These are phyloP conservation scores for Fragum fragum DNA, from an alignment of 2,888 invertebrate species.

Conservation along the genomic window DNA sequence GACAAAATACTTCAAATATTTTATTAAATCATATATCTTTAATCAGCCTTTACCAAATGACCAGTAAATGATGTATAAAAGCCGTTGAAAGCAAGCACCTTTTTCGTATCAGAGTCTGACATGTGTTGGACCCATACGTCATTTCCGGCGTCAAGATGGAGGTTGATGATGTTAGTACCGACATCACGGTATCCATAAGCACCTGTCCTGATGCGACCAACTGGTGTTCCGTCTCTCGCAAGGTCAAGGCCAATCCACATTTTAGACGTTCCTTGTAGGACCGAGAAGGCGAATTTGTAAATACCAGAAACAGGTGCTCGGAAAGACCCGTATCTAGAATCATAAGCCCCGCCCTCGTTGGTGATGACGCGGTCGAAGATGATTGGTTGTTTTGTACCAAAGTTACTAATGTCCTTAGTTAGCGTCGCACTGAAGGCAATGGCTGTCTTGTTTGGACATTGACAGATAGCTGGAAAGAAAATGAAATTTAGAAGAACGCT, in stretches of 20 bases:
- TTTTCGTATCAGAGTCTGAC: constrained; percentile 44
- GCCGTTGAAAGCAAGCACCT: constrained; percentile 46
- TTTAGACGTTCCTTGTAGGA: constrained; percentile 51
- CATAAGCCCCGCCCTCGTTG: constrained; percentile 82
- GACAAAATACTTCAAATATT: too few relatives aligned
- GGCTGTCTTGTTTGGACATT: constrained; percentile 58
- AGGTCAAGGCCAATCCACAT: constrained; percentile 62
- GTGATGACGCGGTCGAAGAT: constrained; percentile 83
- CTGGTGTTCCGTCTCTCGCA: constrained; percentile 38
- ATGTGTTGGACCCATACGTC: constrained; percentile 69
- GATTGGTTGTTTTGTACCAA: constrained; percentile 78
- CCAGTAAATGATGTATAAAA: constrained; percentile 63
- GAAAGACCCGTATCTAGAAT: constrained; percentile 79
- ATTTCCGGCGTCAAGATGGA: constrained; percentile 52
- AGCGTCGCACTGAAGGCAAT: constrained; percentile 84
- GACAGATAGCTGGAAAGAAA: constrained; percentile 48
- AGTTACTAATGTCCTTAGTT: constrained; percentile 80
- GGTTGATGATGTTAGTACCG: constrained; percentile 61
- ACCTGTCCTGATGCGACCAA: constrained; percentile 63
- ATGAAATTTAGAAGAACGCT: too few relatives aligned
- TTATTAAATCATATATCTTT: background rate
- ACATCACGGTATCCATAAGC: constrained; percentile 64
- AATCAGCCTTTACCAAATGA: constrained; percentile 51
- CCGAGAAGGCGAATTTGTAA: constrained; percentile 78
- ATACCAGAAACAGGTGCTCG: constrained; percentile 83